Conservation (phyloP, 2,888 invertebrate species). For the Zygaena filipendulae region DNA sequence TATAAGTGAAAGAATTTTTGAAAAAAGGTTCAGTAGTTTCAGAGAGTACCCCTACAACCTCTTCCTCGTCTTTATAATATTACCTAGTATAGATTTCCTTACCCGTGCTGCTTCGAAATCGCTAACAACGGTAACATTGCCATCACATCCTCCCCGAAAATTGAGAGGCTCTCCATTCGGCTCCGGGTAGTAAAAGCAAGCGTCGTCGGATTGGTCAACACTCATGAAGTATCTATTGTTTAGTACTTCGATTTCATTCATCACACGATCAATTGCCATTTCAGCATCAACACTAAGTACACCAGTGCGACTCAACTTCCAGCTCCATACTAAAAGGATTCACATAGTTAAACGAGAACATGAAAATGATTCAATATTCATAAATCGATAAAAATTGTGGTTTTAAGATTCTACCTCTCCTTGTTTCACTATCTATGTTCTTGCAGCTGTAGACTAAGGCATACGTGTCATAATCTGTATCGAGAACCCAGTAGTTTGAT, state of each 20-base stretch:
- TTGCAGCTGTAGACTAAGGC: conserved; percentile 71
- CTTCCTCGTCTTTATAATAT: too few relatives aligned
- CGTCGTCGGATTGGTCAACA: conserved; percentile 21
- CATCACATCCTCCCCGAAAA: conserved; percentile 30
- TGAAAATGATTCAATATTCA: too few relatives aligned
- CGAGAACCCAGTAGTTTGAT: conserved; percentile 26
- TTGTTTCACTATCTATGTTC: conserved; percentile 30
- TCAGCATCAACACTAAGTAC: conserved; percentile 15
- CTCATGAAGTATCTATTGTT: conserved; percentile 22
- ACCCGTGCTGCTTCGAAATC: conserved; percentile 22
- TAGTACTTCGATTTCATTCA: conserved; percentile 21
- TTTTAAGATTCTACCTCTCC: conserved; percentile 27
- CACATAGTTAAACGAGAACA: too few relatives aligned
- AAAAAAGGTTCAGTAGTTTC: too few relatives aligned
- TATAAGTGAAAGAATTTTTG: too few relatives aligned
- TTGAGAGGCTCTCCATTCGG: conserved; percentile 20
- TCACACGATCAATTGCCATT: conserved; percentile 20
- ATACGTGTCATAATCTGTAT: conserved; percentile 71
- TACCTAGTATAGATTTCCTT: too few relatives aligned
- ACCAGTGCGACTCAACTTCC: conserved; percentile 32
- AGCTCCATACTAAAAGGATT: conserved; percentile 22
- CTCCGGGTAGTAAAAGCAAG: conserved; percentile 31
- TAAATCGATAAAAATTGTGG: too few relatives aligned
- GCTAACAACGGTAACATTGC: conserved; percentile 17
- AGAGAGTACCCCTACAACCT: too few relatives aligned